A percentile compares a stretch with the other conserved stretches of the same genome.
Conservation (phyloP, 2,113 vertebrate genomes). For the Oceanodroma tethys region DNA sequence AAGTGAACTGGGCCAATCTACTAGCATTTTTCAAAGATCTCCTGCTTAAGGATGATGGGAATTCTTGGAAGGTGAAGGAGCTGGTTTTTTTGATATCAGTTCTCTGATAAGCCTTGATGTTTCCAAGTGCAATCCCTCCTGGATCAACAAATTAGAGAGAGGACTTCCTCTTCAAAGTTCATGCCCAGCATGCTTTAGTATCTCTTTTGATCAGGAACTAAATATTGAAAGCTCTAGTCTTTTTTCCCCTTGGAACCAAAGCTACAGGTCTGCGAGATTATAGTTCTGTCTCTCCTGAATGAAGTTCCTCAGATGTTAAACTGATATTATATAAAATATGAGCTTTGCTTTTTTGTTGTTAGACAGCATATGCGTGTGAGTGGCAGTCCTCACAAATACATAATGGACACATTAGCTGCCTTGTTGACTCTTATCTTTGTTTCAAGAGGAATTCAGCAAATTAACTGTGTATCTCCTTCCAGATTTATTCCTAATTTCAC, state of each 20-base stretch:
- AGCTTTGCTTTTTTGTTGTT: neutral
- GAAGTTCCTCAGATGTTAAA: neutral
- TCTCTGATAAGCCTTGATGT: neutral
- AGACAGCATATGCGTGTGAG: neutral
- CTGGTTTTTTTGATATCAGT: fast-evolving
- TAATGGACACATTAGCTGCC: neutral
- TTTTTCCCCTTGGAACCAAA: neutral
- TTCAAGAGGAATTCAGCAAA: neutral
- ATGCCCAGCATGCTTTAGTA: neutral
- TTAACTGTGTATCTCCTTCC: neutral
- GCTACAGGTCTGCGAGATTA: neutral
- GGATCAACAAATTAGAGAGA: neutral
- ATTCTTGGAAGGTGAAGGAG: neutral
- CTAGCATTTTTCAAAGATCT: neutral
- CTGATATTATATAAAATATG: neutral
- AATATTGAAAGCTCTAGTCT: neutral
- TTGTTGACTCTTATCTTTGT: neutral
- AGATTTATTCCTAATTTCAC: neutral
- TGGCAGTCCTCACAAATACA: neutral
- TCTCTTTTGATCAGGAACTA: neutral
- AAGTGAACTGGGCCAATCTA: neutral
- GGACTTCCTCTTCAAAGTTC: neutral
- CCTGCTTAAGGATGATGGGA: neutral
- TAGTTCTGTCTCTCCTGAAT: neutral
- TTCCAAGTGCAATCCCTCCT: neutral